Evolutionary conservation across 2,888 invertebrate species (phyloP).

Genomic region (Zele albiditarsus): DNA sequence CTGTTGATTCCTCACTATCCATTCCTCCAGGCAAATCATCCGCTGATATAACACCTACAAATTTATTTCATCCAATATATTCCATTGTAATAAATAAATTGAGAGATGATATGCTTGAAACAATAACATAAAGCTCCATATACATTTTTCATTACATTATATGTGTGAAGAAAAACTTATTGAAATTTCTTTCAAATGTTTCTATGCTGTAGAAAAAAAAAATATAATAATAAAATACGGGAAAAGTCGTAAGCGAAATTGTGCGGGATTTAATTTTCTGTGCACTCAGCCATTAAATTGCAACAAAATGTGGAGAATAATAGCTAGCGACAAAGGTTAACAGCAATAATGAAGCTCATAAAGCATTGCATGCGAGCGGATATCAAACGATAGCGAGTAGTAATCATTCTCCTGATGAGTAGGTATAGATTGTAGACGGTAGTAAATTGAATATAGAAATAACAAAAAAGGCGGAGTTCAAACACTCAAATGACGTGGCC

Average conservation of each 20-base stretch:
- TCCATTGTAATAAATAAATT: constrained; percentile 38
- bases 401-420: background rate
- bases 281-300: background rate
- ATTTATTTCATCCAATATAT: background rate
- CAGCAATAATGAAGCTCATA: background rate
- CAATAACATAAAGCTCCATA: constrained; percentile 8
- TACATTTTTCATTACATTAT: background rate
- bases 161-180: background rate
- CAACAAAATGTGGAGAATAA: background rate
- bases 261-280: background rate
- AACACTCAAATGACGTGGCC: constrained; percentile 44
- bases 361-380: background rate
- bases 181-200: background rate
- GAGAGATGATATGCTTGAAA: background rate
- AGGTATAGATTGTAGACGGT: background rate
- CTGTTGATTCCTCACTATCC: constrained; percentile 76
- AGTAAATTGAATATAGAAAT: constrained; percentile 36
- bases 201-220: background rate
- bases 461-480: constrained; percentile 47
- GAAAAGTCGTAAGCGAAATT: background rate
- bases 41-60: constrained; percentile 67
- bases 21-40: constrained; percentile 72
- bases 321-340: background rate
- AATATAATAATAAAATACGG: background rate
- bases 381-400: background rate